Evolutionary conservation across 2,797 vertebrate species (phyloP).

Genomic region (Trachurus trachurus): DNA sequence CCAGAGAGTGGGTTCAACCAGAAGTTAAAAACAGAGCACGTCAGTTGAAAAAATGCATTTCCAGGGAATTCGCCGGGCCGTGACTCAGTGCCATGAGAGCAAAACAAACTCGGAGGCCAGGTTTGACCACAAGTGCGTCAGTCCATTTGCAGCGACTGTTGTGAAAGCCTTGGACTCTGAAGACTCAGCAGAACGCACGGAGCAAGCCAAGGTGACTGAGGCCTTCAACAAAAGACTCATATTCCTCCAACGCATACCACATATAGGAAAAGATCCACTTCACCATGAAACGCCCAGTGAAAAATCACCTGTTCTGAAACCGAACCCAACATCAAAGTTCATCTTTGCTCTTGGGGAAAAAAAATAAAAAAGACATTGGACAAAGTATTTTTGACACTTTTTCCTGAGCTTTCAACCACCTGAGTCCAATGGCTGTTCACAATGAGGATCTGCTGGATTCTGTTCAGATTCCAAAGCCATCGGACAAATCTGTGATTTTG

Average conservation of each 20-base stretch:
- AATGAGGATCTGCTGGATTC: neutral
- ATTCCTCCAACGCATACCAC: neutral
- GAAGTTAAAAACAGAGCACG: conserved; percentile 51
- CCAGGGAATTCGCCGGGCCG: conserved; percentile 40
- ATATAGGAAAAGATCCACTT: neutral
- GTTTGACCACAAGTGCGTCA: conserved; percentile 77
- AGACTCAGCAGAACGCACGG: conserved; percentile 53
- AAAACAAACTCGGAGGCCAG: conserved; percentile 72
- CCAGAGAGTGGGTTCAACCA: conserved; percentile 56
- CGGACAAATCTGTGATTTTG: neutral
- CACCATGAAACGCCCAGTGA: neutral
- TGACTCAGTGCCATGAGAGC: conserved; percentile 65
- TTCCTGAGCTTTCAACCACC: neutral
- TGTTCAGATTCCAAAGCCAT: neutral
- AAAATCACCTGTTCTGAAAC: neutral
- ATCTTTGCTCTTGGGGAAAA: neutral
- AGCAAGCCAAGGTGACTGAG: conserved; percentile 26
- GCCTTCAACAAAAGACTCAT: neutral
- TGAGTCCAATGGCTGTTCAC: neutral
- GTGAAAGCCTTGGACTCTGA: conserved; percentile 67
- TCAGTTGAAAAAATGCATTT: conserved; percentile 37
- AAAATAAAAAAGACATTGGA: neutral
- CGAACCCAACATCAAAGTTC: neutral
- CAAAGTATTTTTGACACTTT: neutral
- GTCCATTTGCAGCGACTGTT: conserved; percentile 45